These are phyloP conservation scores for Hippasteria phrygiana DNA, from an alignment of 53 echinoderm and acorn worm species.

Conservation along the genomic window DNA sequence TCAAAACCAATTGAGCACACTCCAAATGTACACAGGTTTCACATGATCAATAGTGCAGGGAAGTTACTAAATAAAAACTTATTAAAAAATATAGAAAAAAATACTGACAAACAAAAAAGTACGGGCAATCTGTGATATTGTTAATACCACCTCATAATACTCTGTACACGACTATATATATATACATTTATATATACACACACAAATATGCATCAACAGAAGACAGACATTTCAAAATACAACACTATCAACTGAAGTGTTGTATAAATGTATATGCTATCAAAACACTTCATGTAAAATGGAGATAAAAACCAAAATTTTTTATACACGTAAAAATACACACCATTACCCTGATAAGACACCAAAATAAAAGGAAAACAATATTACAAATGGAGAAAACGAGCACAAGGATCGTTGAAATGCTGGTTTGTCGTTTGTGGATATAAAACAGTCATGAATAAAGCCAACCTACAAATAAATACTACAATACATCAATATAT, in stretches of 20 bases:
- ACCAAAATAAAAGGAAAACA: conserved; percentile 18
- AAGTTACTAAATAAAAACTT: no score
- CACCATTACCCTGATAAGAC: conserved; percentile 62
- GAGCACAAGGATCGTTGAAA: conserved; percentile 27
- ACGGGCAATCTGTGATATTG: conserved; percentile 26
- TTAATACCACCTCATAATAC: conserved; percentile 38
- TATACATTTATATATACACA: conserved; percentile 38
- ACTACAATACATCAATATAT: not conserved
- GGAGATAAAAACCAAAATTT: conserved; percentile 32
- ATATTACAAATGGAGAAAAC: conserved; percentile 1
- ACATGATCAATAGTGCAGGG: no score
- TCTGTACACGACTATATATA: conserved; percentile 35
- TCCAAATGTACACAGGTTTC: no score
- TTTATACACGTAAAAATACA: conserved; percentile 52
- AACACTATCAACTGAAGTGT: conserved; percentile 10
- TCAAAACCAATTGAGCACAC: no score
- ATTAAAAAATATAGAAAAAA: not conserved
- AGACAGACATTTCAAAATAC: conserved; percentile 29
- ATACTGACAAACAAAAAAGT: not conserved
- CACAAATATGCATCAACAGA: conserved; percentile 26
- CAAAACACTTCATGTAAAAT: conserved; percentile 33
- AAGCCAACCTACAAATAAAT: conserved; percentile 16
- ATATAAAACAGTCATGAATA: conserved; percentile 9
- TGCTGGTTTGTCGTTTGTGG: not conserved
- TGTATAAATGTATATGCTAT: conserved; percentile 14